Base-by-base conservation (phyloP, 2,113 vertebrate genomes). In the Oreochromis niloticus region DNA sequence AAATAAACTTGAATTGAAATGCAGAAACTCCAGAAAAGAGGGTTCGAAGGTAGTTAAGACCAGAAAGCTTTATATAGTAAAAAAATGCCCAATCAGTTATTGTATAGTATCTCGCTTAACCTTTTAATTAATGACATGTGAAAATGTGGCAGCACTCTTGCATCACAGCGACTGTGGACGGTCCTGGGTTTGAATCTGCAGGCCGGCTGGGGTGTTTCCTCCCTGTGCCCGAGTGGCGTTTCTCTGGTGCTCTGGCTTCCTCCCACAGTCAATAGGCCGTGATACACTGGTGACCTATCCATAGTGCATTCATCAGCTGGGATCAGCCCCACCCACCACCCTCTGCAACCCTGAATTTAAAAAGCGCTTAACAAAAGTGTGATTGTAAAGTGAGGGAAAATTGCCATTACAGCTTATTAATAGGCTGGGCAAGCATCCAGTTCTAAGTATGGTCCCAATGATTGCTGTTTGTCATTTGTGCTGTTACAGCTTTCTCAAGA, bases 381-480 rank as follows among this genome's bases (percentile, higher is more conserved):
- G 46, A 75, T 32, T 32, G 71, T 75, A 50, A 30, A 75, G 46
- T 50, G 71, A 75, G 71, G 16, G 11, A 24, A 75, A 75, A 75
- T 75, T 48, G 24, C 11, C 71, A 50, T 75, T 75, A 75, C 43
- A 32, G 43, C 43, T 50, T 32, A 11, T 75, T 75, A 75, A 32
- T 50, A 32, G 27, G 43, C 50, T 7, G 16, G 71, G 4, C 6
- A 13, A 87, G 17, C 83, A 79, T 79, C 34, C 61, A 80, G 36
- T 71, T 16, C 36, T 36, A 78, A 75, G 57, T 84, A 82, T 19
- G 48, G 10, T 85, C 39, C 22, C 56, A 86, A 3, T 85, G 82
- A 90, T 90, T 88, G 63, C n/a, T 3, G 3, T 84, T 88, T 91
- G 80, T 90, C 61, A 85, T 94, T 88, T 81, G 12, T 89, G 52